Base-by-base conservation (phyloP, 1,140 invertebrate species). In the Macrotrachela quadricornifera region DNA sequence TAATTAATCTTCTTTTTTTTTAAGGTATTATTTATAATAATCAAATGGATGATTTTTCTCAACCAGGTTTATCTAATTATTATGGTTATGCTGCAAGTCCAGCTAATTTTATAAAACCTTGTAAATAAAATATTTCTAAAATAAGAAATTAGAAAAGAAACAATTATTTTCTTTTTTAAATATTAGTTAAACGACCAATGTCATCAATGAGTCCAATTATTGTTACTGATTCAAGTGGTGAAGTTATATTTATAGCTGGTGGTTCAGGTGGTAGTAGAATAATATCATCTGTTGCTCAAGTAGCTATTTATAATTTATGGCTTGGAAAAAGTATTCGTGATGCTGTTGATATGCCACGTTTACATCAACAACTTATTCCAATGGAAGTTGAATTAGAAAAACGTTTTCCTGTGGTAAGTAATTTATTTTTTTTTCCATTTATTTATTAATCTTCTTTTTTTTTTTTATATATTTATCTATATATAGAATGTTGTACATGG, bases 11-110 rank as follows among this genome's bases (percentile, higher is more conserved):
- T 30, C 8, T 30, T 4, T 30, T 4, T 4, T 30, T 30, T 2
- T 30, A 30, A 30, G 21, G 21, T 37, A 86, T 97, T 44, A 71
- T 95, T 6, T 76, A 88, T 59, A 97, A 96, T 69, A 80, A 83
- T 64, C 80, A 79, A 47, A 94, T 96, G 86, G 85, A 94, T 65
- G 90, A 96, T 65, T 96, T 97, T 68, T 81, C 83, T 0, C 75
- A 79, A 1, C 78, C 83, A 0, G 78, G 63, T 42, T 57, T 77
- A 57, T 69, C 73, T 11, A 95, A 85, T 68, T 77, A 74, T 49
- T 90, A 82, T 61, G 78, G 78, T 0, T 49, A 92, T 42, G 78
- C 81, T 10, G 77, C 79, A 0, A 80, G 80, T 1, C 52, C 77
- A 9, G 77, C 77, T 8, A 96, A 97, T 71, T 78, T 75, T 53